Evolutionary conservation across 23 tunicate genomes (phyloP), one percentile per base, ranked within the genome.

Genomic region (Styela clava): DNA sequence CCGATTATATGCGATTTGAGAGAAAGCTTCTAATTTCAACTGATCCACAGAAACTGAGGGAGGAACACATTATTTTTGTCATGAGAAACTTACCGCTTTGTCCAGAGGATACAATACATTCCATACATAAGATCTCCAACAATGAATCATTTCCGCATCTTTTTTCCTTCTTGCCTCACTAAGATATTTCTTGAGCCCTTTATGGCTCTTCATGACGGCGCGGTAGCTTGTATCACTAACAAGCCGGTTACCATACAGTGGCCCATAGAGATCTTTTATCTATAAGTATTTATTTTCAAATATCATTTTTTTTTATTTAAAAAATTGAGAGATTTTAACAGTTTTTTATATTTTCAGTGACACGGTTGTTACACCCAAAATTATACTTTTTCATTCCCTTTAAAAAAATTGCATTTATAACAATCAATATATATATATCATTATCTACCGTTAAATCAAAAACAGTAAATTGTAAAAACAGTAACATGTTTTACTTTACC

Each of bases 171-270:
- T 68, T 18, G 97, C 97, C 64, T 91, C 64, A 74, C 78, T 63
- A 33, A 91, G 52, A 64, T 91, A 91, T 27, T 62, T 71, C 69
- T 86, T 76, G 22, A 91, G 52, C n/a, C 68, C 74, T 3, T 61
- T 36, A 33, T 70, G 73, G 28, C 86, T 83, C 22, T 83, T 86
- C 78, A 91, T 83, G 2, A 86, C 97, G 20, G 91, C 97, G 36
- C 51, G 64, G 61, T 78, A 91, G 1, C 78, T 78, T 27, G 88
- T 91, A 33, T 69, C 78, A 25, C 83, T 85, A 9, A 91, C 87
- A 31, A 91, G 76, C 16, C 97, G 79, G 70, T 91, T 91, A 1
- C 97, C 97, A 64, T 91, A 91, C 64, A 91, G 72, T 25, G 97
- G 97, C 22, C 97, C 97, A 69, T 91, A 91, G 51, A 91, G 73